These are phyloP conservation scores for Odontamblyopus lacepedii DNA, from an alignment of 2,797 vertebrate genomes.

Conservation along the genomic window DNA sequence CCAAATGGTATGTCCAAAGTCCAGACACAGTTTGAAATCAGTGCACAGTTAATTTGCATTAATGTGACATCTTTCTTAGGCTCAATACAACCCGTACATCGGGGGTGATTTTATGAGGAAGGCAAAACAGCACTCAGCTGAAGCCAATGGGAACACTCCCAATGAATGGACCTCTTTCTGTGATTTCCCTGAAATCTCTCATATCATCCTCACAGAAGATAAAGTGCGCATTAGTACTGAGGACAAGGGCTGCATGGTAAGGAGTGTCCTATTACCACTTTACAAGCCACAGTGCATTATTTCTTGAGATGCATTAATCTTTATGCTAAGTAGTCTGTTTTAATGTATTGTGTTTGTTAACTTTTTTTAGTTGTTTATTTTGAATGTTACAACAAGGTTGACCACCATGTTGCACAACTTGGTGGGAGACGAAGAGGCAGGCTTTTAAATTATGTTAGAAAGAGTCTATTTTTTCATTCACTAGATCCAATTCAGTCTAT, in stretches of 20 bases:
- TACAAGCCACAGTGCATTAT: constrained; percentile 33
- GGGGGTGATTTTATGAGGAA: constrained; percentile 59
- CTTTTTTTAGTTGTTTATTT: too few relatives aligned
- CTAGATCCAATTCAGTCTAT: neutral
- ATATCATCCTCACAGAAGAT: constrained; percentile 78
- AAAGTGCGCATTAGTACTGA: constrained; percentile 84
- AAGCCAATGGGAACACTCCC: constrained; percentile 8
- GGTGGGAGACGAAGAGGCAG: neutral
- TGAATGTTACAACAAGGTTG: neutral
- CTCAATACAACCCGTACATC: constrained; percentile 55
- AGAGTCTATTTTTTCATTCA: neutral
- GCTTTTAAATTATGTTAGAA: neutral
- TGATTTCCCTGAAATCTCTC: constrained; percentile 90
- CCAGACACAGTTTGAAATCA: neutral
- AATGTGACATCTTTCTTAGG: constrained; percentile 39
- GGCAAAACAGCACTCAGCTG: constrained; percentile 30
- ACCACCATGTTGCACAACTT: neutral
- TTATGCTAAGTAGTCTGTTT: neutral
- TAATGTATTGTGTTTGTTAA: neutral
- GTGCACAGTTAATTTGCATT: neutral
- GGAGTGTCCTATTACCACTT: constrained; percentile 41
- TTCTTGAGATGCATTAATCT: constrained; percentile 34
- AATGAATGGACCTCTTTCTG: constrained; percentile 82
- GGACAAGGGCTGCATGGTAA: constrained; percentile 88
- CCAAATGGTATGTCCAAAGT: constrained; percentile 57